A percentile compares a stretch with the other conserved stretches of the same genome.
Evolutionary conservation across 2,797 vertebrate genomes (phyloP).

Genomic region (Muscicapa striata): DNA sequence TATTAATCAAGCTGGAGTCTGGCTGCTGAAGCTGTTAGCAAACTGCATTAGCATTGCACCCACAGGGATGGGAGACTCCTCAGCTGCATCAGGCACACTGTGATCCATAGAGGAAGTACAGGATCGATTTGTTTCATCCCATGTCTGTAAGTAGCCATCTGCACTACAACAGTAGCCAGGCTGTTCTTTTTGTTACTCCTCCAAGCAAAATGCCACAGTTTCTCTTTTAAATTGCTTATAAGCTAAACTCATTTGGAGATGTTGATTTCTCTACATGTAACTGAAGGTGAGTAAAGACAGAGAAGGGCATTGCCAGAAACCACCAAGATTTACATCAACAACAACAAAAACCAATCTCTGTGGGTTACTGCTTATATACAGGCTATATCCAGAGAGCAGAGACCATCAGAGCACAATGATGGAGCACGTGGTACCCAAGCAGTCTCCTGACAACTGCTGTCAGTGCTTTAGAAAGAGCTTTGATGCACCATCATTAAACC

Average conservation of each 20-base stretch:
- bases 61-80: not conserved
- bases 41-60: not conserved
- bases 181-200: not conserved
- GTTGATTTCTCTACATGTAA: not conserved
- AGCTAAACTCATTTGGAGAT: not conserved
- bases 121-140: not conserved
- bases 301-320: not conserved
- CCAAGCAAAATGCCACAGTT: not conserved
- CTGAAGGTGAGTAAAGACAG: not conserved
- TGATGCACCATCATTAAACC: not conserved
- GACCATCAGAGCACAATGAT: not conserved
- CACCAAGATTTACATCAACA: not conserved
- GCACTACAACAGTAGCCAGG: not conserved
- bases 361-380: not conserved
- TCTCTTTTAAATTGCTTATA: not conserved
- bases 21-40: not conserved
- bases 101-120: rapidly evolving
- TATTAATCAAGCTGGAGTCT: not conserved
- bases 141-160: not conserved
- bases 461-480: not conserved
- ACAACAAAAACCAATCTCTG: not conserved
- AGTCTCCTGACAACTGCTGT: not conserved
- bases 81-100: not conserved
- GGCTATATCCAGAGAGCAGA: not conserved
- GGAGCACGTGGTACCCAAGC: not conserved